phyloP scores from a whole-genome alignment of 2,888 invertebrate species.

The Frankliniella fusca region DNA sequence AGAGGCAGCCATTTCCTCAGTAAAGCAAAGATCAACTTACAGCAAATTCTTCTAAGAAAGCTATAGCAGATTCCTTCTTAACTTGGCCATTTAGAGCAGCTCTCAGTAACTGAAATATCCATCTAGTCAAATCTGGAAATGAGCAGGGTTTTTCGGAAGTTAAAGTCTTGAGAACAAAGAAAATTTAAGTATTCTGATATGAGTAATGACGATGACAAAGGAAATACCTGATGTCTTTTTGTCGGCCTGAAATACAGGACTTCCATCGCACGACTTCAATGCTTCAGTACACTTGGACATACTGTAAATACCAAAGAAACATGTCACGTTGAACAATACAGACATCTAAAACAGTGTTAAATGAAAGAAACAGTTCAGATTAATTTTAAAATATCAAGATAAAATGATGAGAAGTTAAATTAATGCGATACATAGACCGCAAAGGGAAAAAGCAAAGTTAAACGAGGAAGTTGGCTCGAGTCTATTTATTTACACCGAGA shows the following conservation, averaged over 20 bases:
- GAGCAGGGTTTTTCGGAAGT: conserved; percentile 43
- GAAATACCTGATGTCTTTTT: background rate
- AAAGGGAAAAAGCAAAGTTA: background rate
- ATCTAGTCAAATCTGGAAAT: conserved; percentile 59
- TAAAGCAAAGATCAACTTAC: conserved; percentile 52
- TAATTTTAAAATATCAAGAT: background rate
- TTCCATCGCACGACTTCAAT: background rate
- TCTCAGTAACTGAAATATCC: conserved; percentile 74
- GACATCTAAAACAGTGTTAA: background rate
- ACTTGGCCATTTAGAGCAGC: conserved; percentile 71
- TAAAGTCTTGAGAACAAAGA: background rate
- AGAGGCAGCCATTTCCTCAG: too few relatives aligned
- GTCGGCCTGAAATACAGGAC: background rate
- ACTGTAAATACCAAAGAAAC: background rate
- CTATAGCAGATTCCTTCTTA: conserved; percentile 72
- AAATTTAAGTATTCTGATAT: background rate
- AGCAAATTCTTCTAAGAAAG: conserved; percentile 68
- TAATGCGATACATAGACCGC: background rate
- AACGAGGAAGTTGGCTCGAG: background rate
- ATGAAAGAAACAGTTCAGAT: background rate
- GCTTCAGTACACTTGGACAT: background rate
- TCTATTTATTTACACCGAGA: background rate
- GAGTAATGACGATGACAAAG: background rate
- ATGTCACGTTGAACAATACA: background rate
- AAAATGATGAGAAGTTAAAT: background rate